A percentile compares a stretch with the other conserved stretches of the same genome.
These are phyloP conservation scores for Pomatorhinus ruficollis DNA, from an alignment of 2,113 vertebrate genomes.

Conservation along the genomic window DNA sequence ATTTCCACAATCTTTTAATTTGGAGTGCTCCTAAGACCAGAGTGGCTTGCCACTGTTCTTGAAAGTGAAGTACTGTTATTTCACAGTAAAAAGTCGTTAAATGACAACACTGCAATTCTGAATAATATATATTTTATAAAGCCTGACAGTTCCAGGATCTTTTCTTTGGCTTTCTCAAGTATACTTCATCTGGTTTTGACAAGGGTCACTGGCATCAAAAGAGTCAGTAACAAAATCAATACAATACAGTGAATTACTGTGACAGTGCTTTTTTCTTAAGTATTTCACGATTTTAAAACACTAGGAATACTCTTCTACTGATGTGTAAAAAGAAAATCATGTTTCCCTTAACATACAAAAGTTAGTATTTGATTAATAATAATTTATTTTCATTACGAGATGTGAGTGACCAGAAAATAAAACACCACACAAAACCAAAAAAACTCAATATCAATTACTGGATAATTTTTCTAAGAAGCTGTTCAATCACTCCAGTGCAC, in stretches of 20 bases:
- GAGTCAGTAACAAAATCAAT: not conserved
- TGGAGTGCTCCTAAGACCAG: not conserved
- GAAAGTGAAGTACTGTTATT: not conserved
- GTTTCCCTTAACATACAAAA: not conserved
- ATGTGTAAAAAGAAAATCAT: not conserved
- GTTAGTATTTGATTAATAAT: not conserved
- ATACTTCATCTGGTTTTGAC: not conserved
- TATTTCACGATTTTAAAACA: not conserved
- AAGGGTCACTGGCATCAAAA: not conserved
- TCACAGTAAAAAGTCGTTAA: not conserved
- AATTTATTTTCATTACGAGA: not conserved
- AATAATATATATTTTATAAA: not conserved
- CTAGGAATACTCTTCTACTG: not conserved
- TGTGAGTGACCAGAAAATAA: not conserved
- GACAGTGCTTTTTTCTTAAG: not conserved
- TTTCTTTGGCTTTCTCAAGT: not conserved
- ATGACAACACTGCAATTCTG: not conserved
- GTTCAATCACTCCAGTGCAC: not conserved
- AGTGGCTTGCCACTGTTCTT: not conserved
- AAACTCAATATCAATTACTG: not conserved
- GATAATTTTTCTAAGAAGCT: not conserved
- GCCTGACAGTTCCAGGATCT: not conserved
- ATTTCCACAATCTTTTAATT: not conserved
- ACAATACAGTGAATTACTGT: not conserved
- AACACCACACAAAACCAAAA: not conserved